Percentiles rank a stretch among this genome's conserved stretches.
Evolutionary conservation across 2,888 invertebrate genomes (phyloP).

Genomic region (Ctenicera cuprea): DNA sequence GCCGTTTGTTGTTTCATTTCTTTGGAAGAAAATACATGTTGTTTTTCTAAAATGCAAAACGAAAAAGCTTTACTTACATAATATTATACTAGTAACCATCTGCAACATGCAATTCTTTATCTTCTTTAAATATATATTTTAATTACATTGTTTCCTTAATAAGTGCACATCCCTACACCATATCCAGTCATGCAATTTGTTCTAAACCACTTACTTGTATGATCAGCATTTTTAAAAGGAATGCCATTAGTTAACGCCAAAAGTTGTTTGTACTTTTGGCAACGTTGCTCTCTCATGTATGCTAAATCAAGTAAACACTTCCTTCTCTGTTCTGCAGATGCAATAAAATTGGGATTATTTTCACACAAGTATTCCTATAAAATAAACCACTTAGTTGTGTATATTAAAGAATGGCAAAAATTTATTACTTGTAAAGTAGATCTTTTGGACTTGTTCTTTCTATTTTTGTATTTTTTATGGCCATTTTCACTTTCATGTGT

Average conservation of each 20-base stretch:
- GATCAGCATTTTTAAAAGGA: constrained; percentile 12
- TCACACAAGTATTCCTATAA: constrained; percentile 82
- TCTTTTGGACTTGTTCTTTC: constrained; percentile 40
- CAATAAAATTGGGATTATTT: constrained; percentile 83
- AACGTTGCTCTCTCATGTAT: constrained; percentile 71
- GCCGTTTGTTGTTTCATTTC: constrained; percentile 78
- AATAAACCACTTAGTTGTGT: constrained; percentile 66
- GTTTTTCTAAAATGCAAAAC: constrained; percentile 66
- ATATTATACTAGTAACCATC: too few relatives aligned
- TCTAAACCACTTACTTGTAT: constrained; percentile 35
- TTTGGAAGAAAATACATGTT: constrained; percentile 74
- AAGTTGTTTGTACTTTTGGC: constrained; percentile 71
- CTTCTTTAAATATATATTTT: too few relatives aligned
- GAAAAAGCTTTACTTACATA: not conserved
- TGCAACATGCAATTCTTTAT: too few relatives aligned
- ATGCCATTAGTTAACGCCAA: constrained; percentile 69
- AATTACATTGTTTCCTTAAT: too few relatives aligned
- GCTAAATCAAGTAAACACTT: constrained; percentile 73
- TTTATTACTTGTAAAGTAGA: constrained; percentile 60
- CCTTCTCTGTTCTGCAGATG: constrained; percentile 75
- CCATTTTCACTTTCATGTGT: not conserved
- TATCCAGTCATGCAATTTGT: not conserved
- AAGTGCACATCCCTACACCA: not conserved
- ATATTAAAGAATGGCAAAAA: constrained; percentile 43
- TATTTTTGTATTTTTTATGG: constrained; percentile 21